These are phyloP conservation scores for Mustela lutreola DNA, from an alignment of 2,113 vertebrate species.

Conservation along the genomic window DNA sequence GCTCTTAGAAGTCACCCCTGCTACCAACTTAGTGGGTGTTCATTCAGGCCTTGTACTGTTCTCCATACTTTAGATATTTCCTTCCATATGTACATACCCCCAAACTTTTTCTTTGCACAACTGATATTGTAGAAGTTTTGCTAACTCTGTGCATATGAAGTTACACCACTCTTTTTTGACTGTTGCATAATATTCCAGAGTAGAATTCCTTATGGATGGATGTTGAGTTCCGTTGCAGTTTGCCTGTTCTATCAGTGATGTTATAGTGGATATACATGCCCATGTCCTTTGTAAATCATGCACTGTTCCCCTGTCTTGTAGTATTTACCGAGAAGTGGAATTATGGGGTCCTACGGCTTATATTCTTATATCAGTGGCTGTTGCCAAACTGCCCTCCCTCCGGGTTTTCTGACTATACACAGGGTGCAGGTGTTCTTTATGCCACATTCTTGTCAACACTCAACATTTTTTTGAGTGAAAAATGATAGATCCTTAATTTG, in stretches of 20 bases:
- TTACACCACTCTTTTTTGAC: neutral
- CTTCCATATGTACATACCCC: neutral
- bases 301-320: neutral
- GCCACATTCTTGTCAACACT: neutral
- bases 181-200: neutral
- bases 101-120: neutral
- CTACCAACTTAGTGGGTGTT: neutral
- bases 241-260: neutral
- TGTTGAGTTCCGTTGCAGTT: neutral
- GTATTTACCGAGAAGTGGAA: neutral
- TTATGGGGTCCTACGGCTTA: neutral
- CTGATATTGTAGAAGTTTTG: neutral
- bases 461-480: neutral
- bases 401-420: neutral
- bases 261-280: neutral
- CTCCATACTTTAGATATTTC: neutral
- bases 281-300: neutral
- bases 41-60: neutral
- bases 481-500: neutral
- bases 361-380: neutral
- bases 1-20: neutral
- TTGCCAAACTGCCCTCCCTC: neutral
- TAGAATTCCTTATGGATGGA: too few species aligned
- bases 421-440: too few species aligned
- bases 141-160: neutral